Base-by-base conservation (phyloP, 1,140 invertebrate species). In the Trichonephila inaurata region DNA sequence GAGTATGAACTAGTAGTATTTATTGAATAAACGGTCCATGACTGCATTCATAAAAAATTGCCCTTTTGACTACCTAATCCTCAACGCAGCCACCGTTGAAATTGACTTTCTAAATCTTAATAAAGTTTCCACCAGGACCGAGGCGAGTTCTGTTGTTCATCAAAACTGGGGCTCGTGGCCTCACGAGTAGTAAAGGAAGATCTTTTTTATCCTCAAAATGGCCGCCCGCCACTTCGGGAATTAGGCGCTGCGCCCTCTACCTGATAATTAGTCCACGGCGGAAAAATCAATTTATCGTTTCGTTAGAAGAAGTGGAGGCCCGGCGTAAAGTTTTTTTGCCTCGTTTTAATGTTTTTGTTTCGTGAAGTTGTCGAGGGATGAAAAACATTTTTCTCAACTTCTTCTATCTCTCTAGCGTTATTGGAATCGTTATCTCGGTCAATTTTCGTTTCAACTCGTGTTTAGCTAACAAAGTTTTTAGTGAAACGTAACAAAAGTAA, bases 241-340 rank as follows among this genome's bases (percentile, higher is more conserved):
- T 90, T 81, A 90, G 69, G 33, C n/a, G 19, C n/a, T 44, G 44
- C 58, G 8, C 51, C 69, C 28, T 81, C 66, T n/a, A 60, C 66
- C 16, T 14, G 66, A 58, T 90, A 90, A 90, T 90, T 90, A 90
- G 64, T 90, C 87, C 28, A 61, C 51, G 44, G 51, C 58, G 69
- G 89, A 90, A 90, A 90, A 90, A 90, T 90, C 89, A 90, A 90
- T 90, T 90, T 90, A 33, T 24, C 69, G 69, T 90, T 90, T 81
- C 81, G 51, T 60, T 40, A 8, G 44, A 24, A 61, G 72, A 51
- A 19, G 64, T 33, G 19, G 28, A 66, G 28, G 33, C 69, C 69
- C 28, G 69, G 69, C 28, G 16, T 24, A 77, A 77, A 77, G 28
- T n/a, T 77, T 77, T 33, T 18, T 10, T 14, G 16, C 69, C 33